Evolutionary conservation across 1,140 invertebrate genomes (phyloP).

Genomic region (Pygmarrhopalites habei): DNA sequence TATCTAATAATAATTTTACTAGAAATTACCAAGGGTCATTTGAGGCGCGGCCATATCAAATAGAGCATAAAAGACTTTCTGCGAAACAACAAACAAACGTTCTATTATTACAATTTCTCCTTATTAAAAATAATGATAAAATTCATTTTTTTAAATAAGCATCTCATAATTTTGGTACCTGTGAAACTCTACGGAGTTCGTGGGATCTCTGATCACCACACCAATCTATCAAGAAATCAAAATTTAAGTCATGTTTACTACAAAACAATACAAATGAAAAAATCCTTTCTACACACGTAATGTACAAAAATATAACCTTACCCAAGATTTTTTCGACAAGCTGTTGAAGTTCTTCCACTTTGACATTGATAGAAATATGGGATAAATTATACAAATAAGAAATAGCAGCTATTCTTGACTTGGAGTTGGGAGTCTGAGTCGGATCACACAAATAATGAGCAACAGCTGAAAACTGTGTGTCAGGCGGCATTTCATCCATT

Average conservation of each 20-base stretch:
- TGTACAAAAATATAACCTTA: too few relatives aligned
- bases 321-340: slow-evolving; percentile 37
- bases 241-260: neutral
- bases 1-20: too few relatives aligned
- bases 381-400: slow-evolving; percentile 36
- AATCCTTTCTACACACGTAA: too few relatives aligned
- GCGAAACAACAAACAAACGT: too few relatives aligned
- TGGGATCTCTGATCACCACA: slow-evolving; percentile 34
- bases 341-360: slow-evolving; percentile 33
- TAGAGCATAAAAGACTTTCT: slow-evolving; percentile 36
- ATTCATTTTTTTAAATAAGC: too few relatives aligned
- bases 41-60: slow-evolving; percentile 39
- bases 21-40: too few relatives aligned
- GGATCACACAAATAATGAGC: slow-evolving; percentile 39
- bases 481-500: slow-evolving; percentile 40
- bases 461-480: slow-evolving; percentile 37
- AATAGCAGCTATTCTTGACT: slow-evolving; percentile 32
- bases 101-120: too few relatives aligned
- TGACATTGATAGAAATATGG: slow-evolving; percentile 33
- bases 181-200: slow-evolving; percentile 31
- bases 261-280: neutral
- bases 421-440: slow-evolving; percentile 37
- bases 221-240: slow-evolving; percentile 28
- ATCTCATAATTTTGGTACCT: too few relatives aligned
- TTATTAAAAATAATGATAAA: too few relatives aligned